These are phyloP conservation scores for Ormyrus pomaceus DNA, from an alignment of 2,888 invertebrate genomes.

Conservation along the genomic window DNA sequence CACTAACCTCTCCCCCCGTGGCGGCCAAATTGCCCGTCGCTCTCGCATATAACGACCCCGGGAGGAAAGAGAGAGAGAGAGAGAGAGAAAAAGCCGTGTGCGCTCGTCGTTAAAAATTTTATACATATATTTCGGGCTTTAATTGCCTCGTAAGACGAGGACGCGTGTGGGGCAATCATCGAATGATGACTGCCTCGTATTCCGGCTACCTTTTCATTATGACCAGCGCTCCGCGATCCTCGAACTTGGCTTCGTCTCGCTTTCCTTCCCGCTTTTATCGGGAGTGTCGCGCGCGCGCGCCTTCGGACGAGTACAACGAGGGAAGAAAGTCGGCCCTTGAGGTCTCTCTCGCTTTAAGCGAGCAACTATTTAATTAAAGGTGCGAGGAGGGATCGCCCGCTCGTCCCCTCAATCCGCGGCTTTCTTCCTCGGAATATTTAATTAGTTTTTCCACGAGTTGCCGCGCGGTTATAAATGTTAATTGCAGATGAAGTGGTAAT, in stretches of 20 bases:
- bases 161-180: slow-evolving; percentile 19
- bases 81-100: neutral
- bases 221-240: neutral
- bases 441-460: slow-evolving; percentile 74
- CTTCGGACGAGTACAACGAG: neutral
- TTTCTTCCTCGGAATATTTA: slow-evolving; percentile 71
- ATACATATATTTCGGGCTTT: slow-evolving; percentile 50
- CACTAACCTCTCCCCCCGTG: slow-evolving; percentile 62
- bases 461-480: slow-evolving; percentile 74
- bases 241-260: slow-evolving; percentile 11
- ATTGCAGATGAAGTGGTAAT: slow-evolving; percentile 76
- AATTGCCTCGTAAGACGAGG: slow-evolving; percentile 48
- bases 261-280: slow-evolving; percentile 27
- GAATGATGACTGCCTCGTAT: slow-evolving; percentile 41
- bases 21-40: slow-evolving; percentile 59
- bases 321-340: neutral
- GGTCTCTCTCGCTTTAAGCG: neutral
- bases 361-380: slow-evolving; percentile 57
- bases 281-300: slow-evolving; percentile 3
- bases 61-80: slow-evolving; percentile 22
- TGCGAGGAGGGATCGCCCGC: slow-evolving; percentile 8
- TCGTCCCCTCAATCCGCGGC: slow-evolving; percentile 55
- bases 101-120: slow-evolving; percentile 61
- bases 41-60: slow-evolving; percentile 49
- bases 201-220: slow-evolving; percentile 43